Conservation (phyloP, 2,797 vertebrate species). For the Cichlasoma orientale region DNA sequence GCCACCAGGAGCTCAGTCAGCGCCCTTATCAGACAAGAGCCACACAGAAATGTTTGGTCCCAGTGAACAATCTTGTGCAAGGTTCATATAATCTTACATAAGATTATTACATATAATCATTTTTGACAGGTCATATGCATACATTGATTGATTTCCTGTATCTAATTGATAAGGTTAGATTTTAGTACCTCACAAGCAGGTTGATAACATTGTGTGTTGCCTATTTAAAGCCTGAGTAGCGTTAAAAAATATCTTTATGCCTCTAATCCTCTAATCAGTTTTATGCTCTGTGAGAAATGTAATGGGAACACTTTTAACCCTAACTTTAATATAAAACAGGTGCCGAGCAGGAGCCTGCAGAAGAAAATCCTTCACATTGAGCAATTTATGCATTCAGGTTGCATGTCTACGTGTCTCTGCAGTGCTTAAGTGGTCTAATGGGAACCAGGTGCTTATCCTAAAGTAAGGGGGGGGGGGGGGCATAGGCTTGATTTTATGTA, state of each 20-base stretch:
- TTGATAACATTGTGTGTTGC: background rate
- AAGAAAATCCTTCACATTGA: background rate
- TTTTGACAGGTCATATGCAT: background rate
- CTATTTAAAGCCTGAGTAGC: background rate
- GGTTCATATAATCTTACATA: too few relatives aligned
- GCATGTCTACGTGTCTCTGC: background rate
- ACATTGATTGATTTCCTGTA: background rate
- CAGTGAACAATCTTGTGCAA: too few relatives aligned
- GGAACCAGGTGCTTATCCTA: background rate
- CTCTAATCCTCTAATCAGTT: background rate
- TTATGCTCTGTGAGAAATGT: background rate
- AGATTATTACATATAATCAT: too few relatives aligned
- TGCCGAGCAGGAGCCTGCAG: background rate
- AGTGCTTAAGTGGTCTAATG: background rate
- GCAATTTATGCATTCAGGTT: conserved; percentile 27
- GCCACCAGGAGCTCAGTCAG: too few relatives aligned
- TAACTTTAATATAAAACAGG: background rate
- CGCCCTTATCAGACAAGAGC: too few relatives aligned
- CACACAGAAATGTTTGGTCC: too few relatives aligned
- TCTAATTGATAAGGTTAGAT: background rate
- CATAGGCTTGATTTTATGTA: background rate
- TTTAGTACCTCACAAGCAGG: rapidly evolving
- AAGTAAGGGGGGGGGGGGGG: background rate
- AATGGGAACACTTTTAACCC: background rate
- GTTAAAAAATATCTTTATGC: background rate